Evolutionary conservation across 2,888 invertebrate species (phyloP).

Genomic region (Darwinula stevensoni): DNA sequence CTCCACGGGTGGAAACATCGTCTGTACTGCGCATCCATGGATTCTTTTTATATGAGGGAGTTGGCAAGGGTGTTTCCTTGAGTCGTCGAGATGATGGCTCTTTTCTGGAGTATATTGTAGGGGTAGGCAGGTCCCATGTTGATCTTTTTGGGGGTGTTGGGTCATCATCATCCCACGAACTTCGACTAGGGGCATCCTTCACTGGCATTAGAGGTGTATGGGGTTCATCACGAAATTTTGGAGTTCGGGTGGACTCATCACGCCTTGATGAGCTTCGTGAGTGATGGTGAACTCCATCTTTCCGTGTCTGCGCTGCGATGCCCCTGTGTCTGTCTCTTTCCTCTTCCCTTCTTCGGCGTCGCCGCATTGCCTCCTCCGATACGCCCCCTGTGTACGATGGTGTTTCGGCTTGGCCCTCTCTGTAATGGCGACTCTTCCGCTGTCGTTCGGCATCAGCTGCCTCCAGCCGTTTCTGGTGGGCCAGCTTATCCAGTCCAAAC

Average conservation of each 20-base stretch:
- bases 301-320: no score
- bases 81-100: not conserved
- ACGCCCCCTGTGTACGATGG: slow-evolving; percentile 84
- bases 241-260: no score
- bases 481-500: slow-evolving; percentile 54
- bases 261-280: no score
- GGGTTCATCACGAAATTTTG: slow-evolving; percentile 50
- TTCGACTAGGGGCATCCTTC: slow-evolving; percentile 24
- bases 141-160: slow-evolving; percentile 31
- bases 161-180: slow-evolving; percentile 34
- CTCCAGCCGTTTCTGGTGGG: slow-evolving; percentile 18
- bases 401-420: slow-evolving; percentile 52
- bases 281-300: no score
- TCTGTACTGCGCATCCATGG: slow-evolving; percentile 36
- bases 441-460: not conserved
- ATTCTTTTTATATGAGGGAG: slow-evolving; percentile 61
- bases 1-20: no score
- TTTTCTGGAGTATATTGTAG: slow-evolving; percentile 15
- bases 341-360: slow-evolving; percentile 19
- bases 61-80: slow-evolving; percentile 39
- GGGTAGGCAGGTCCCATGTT: slow-evolving; percentile 79
- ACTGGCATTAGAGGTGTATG: slow-evolving; percentile 39
- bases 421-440: no score
- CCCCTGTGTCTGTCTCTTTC: slow-evolving; percentile 13
- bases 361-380: slow-evolving; percentile 39